Conservation (phyloP, 2,888 invertebrate genomes). For the Rhamphomyia laevipes region DNA sequence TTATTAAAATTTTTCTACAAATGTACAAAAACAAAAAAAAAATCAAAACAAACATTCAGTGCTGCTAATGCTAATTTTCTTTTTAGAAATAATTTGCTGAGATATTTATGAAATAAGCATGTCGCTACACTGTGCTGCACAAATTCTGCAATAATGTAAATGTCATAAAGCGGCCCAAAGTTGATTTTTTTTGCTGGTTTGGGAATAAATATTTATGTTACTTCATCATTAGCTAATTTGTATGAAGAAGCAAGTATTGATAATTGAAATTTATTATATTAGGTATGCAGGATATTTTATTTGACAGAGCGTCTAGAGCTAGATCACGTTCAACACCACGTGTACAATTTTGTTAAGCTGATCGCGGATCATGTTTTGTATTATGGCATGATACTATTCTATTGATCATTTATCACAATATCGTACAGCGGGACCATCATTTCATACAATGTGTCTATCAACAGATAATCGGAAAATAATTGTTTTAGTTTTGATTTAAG, state of each 20-base stretch:
- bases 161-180: too few species aligned
- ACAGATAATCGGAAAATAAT: constrained; percentile 62
- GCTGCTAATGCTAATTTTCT: too few species aligned
- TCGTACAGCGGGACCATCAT: constrained; percentile 57
- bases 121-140: too few species aligned
- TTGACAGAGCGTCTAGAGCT: constrained; percentile 67
- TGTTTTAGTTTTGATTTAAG: constrained; percentile 67
- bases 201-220: constrained; percentile 66
- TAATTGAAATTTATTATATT: constrained; percentile 61
- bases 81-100: too few species aligned
- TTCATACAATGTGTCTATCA: constrained; percentile 72
- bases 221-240: constrained; percentile 61
- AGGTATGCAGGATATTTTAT: constrained; percentile 67
- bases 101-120: too few species aligned
- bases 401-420: constrained; percentile 70
- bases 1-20: too few species aligned
- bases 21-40: too few species aligned
- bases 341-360: constrained; percentile 59
- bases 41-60: too few species aligned
- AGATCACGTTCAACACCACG: constrained; percentile 53
- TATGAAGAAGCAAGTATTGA: constrained; percentile 48
- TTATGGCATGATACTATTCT: constrained; percentile 70
- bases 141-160: too few species aligned
- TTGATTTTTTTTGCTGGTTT: constrained; percentile 63
- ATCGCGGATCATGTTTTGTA: constrained; percentile 68